A percentile compares a stretch with the other conserved stretches of the same genome.
Evolutionary conservation across 2,888 invertebrate species (phyloP).

Genomic region (Stenurella melanura): DNA sequence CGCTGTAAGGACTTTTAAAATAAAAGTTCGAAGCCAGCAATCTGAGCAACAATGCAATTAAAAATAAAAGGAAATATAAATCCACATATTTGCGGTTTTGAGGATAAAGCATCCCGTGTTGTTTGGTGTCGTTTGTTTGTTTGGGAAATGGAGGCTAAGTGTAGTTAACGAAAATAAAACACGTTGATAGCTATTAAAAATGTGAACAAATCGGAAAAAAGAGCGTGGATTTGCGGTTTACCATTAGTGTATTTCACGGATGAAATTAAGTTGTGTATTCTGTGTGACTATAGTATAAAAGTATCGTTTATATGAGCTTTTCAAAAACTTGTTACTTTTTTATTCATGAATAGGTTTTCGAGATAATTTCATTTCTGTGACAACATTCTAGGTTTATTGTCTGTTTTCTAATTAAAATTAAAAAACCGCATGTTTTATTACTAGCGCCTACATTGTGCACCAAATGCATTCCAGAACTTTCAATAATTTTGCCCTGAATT

Average conservation of each 20-base stretch:
- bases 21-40: slow-evolving; percentile 6
- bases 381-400: too few species aligned
- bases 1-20: slow-evolving; percentile 8
- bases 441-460: too few species aligned
- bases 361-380: too few species aligned
- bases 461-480: too few species aligned
- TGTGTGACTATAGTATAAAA: too few species aligned
- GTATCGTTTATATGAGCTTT: too few species aligned
- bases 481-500: too few species aligned
- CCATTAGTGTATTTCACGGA: not conserved
- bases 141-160: slow-evolving; percentile 21
- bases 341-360: too few species aligned
- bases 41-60: slow-evolving; percentile 8
- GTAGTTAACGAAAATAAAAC: not conserved
- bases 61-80: slow-evolving; percentile 17
- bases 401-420: too few species aligned
- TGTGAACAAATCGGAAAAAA: not conserved
- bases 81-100: not conserved
- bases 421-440: too few species aligned
- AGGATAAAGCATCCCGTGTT: slow-evolving; percentile 5
- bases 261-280: not conserved
- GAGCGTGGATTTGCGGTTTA: not conserved
- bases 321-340: too few species aligned
- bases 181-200: not conserved
- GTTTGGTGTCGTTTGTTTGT: slow-evolving; percentile 14